A percentile compares a stretch with the other conserved stretches of the same genome.
Conservation (phyloP, 2,113 vertebrate species). For the Zapus hudsonius region DNA sequence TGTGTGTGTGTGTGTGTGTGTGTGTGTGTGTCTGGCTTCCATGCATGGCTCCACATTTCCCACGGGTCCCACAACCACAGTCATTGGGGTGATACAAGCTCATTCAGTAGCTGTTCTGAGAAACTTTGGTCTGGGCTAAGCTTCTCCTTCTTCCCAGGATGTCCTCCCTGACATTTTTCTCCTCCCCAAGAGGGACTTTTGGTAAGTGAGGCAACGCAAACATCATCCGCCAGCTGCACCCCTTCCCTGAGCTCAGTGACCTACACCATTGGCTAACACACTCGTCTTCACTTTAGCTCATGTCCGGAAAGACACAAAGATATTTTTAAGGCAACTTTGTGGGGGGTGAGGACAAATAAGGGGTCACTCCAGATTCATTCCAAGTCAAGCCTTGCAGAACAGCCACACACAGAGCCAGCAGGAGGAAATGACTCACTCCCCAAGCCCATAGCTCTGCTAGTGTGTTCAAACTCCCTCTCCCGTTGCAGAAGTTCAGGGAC, state of each 20-base stretch:
- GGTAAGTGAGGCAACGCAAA: slow-evolving; percentile 64
- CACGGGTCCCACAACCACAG: background rate
- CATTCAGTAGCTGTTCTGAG: slow-evolving; percentile 64
- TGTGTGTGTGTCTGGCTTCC: background rate
- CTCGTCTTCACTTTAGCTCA: slow-evolving; percentile 70
- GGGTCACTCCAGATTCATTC: slow-evolving; percentile 69
- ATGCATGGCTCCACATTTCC: background rate
- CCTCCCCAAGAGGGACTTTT: slow-evolving; percentile 57
- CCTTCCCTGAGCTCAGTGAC: slow-evolving; percentile 47
- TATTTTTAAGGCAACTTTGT: slow-evolving; percentile 75
- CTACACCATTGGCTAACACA: slow-evolving; percentile 55
- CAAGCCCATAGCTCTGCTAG: slow-evolving; percentile 18
- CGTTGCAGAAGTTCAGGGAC: background rate
- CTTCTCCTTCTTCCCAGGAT: slow-evolving; percentile 36
- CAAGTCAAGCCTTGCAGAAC: slow-evolving; percentile 56
- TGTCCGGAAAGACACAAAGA: slow-evolving; percentile 71
- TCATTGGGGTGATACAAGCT: background rate
- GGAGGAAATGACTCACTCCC: slow-evolving; percentile 78
- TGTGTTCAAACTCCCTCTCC: slow-evolving; percentile 2
- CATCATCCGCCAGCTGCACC: slow-evolving; percentile 64
- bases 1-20: background rate
- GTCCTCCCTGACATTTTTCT: slow-evolving; percentile 43
- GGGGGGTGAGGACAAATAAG: slow-evolving; percentile 70
- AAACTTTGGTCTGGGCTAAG: slow-evolving; percentile 7
- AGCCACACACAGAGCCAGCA: slow-evolving; percentile 63